Conservation (phyloP, 1,140 invertebrate genomes). For the Pseudomyrmex concolor region DNA sequence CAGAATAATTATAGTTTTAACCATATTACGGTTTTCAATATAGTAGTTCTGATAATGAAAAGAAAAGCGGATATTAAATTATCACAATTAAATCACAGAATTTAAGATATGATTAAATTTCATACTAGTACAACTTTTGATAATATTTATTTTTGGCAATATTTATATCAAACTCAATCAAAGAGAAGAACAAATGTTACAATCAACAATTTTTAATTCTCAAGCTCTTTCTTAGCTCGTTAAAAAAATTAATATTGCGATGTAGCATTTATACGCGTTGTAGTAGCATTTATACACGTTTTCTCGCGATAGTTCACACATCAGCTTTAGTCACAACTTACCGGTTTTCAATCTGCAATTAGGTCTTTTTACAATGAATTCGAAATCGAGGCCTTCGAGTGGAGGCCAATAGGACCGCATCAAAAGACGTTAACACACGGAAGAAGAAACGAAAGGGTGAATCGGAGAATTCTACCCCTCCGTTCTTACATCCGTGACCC, state of each 20-base stretch:
- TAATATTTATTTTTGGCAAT: not conserved
- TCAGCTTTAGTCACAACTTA: not conserved
- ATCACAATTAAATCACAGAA: too few species aligned
- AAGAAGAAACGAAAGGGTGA: slow-evolving; percentile 19
- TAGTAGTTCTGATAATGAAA: too few species aligned
- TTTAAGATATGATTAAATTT: too few species aligned
- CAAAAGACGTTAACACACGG: not conserved
- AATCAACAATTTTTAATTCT: not conserved
- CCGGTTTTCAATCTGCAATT: slow-evolving; percentile 11
- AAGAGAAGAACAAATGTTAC: too few species aligned
- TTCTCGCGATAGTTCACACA: not conserved
- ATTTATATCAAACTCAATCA: too few species aligned
- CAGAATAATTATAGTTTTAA: too few species aligned
- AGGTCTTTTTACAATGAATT: slow-evolving; percentile 6
- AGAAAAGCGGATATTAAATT: too few species aligned
- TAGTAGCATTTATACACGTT: not conserved
- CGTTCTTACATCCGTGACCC: slow-evolving; percentile 21
- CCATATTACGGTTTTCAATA: too few species aligned
- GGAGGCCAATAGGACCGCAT: slow-evolving; percentile 4
- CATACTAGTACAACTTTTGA: not conserved
- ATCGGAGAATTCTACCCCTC: slow-evolving; percentile 34
- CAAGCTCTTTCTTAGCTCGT: not conserved
- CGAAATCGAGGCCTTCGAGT: not conserved
- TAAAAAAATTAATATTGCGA: not conserved
- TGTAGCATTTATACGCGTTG: not conserved